These are phyloP conservation scores for Eupsittula cactorum DNA, from an alignment of 2,113 vertebrate genomes.

Conservation along the genomic window DNA sequence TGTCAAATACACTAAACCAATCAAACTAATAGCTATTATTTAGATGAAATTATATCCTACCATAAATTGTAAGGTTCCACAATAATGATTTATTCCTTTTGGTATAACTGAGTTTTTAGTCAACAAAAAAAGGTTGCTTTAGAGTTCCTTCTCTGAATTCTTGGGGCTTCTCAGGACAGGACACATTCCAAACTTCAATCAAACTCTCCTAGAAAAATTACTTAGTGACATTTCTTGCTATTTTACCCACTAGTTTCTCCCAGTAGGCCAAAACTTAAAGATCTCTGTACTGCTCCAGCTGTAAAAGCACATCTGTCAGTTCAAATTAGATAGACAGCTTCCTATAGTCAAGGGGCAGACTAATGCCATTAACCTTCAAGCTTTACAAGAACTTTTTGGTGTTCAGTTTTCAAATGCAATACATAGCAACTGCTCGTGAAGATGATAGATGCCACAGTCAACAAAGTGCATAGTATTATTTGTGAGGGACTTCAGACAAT, in stretches of 20 bases:
- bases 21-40: not conserved
- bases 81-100: not conserved
- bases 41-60: not conserved
- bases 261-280: slow-evolving; percentile 27
- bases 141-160: not conserved
- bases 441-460: not conserved
- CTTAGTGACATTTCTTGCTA: slow-evolving; percentile 29
- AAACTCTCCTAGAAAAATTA: slow-evolving; percentile 27
- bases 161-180: slow-evolving; percentile 4
- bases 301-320: slow-evolving; percentile 67
- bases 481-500: not conserved
- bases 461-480: not conserved
- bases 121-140: not conserved
- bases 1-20: not conserved
- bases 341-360: slow-evolving; percentile 47
- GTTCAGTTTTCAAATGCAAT: slow-evolving; percentile 36
- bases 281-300: slow-evolving; percentile 41
- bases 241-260: slow-evolving; percentile 43
- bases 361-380: slow-evolving; percentile 69
- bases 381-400: slow-evolving; percentile 19
- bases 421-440: not conserved
- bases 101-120: not conserved
- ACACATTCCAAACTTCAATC: slow-evolving; percentile 32
- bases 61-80: not conserved
- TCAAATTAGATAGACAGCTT: slow-evolving; percentile 70